phyloP scores from a whole-genome alignment of 2,888 invertebrate genomes.

The Empis livida region DNA sequence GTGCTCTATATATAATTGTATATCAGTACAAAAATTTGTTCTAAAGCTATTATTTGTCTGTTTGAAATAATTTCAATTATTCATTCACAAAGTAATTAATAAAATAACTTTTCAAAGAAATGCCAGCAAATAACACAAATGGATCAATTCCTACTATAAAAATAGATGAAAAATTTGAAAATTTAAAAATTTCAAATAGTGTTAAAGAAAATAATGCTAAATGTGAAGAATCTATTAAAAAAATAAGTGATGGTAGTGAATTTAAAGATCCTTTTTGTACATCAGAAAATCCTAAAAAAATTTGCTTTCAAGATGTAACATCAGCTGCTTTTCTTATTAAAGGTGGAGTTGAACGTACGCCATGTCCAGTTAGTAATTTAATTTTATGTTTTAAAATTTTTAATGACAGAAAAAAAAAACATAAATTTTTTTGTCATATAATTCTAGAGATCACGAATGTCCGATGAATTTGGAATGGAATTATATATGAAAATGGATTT shows the following conservation, averaged over 20 bases:
- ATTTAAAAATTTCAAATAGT: no score
- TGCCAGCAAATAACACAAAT: no score
- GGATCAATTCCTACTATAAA: no score
- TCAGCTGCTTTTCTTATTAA: conserved; percentile 82
- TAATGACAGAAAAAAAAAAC: not conserved
- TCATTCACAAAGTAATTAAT: no score
- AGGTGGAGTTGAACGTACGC: conserved; percentile 68
- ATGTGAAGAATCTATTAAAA: no score
- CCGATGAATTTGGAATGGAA: conserved; percentile 65
- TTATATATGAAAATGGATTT: conserved; percentile 91
- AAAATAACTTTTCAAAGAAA: no score
- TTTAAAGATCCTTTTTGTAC: conserved; percentile 45
- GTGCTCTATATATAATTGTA: no score
- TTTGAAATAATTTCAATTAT: no score
- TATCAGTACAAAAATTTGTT: no score
- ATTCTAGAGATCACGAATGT: conserved; percentile 68
- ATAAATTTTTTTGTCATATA: not conserved
- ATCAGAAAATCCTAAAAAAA: conserved; percentile 52
- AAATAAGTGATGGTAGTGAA: conserved; percentile 10
- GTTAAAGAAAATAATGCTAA: no score
- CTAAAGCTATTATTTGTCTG: no score
- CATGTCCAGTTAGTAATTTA: conserved; percentile 51
- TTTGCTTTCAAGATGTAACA: conserved; percentile 75
- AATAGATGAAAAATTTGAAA: no score
- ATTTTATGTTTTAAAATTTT: not conserved